These are phyloP conservation scores for Porites divaricata DNA, from an alignment of 92 coral and sea anemone genomes.

Conservation along the genomic window DNA sequence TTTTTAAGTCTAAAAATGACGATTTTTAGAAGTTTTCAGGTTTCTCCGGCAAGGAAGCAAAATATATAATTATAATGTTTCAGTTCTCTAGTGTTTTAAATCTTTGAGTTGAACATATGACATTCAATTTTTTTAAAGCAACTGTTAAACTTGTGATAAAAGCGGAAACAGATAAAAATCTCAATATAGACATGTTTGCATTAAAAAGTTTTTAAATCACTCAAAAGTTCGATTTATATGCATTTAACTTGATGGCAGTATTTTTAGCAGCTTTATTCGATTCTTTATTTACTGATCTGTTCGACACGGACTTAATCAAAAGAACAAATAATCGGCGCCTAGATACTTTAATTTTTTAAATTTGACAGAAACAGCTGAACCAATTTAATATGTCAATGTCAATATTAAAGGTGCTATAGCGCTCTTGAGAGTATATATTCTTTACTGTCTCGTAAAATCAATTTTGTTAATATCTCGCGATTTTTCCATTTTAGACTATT, in stretches of 20 bases:
- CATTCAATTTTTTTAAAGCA: too few relatives aligned
- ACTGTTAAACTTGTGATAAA: too few relatives aligned
- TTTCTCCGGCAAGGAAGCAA: too few relatives aligned
- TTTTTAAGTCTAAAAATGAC: too few relatives aligned
- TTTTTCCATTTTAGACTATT: not conserved
- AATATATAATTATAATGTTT: too few relatives aligned
- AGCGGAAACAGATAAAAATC: too few relatives aligned
- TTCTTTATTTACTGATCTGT: not conserved
- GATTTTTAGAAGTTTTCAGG: too few relatives aligned
- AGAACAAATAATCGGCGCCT: too few relatives aligned
- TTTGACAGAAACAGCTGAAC: slow-evolving; percentile 27
- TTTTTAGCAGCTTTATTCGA: not conserved
- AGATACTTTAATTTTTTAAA: too few relatives aligned
- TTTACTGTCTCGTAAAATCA: not conserved
- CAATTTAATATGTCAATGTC: slow-evolving; percentile 8
- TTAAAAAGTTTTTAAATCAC: not conserved
- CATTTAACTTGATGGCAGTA: not conserved
- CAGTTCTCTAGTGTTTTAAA: too few relatives aligned
- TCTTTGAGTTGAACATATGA: too few relatives aligned
- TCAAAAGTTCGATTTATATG: not conserved
- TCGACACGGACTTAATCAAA: not conserved
- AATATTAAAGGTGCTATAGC: not conserved
- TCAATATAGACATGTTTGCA: too few relatives aligned
- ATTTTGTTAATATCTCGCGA: not conserved
- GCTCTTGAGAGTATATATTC: not conserved